Base-by-base conservation (phyloP, 53 echinoderm and acorn worm species). In the Crossaster papposus region DNA sequence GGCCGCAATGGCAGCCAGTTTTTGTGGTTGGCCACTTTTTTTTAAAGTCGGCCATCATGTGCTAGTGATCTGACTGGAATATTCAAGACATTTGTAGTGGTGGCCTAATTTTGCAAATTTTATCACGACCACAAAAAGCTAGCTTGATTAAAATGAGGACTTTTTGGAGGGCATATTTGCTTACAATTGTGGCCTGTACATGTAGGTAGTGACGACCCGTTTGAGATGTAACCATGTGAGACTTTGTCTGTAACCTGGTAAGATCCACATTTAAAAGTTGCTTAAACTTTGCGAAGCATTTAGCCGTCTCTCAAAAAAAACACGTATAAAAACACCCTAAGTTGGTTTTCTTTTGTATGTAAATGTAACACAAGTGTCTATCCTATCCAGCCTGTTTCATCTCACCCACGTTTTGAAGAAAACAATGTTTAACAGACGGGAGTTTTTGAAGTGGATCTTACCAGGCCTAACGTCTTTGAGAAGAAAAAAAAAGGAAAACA, bases 391-490 rank as follows among this genome's bases (percentile, higher is more conserved):
- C 82, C 68, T 82, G 82, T 23, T 9, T 64, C 26, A 64, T 24
- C 13, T 24, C 28, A 68, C 14, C 20, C 31, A 7, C 4, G 14
- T 22, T 81, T 29, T 81, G 13, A 31, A 81, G 13, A 31, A 81
- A 29, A 33, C 20, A 79, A 79, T 33, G 10, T 6, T 50, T 51
- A 12, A 29, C 36, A 34, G 7, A 78, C n/a, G 3, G 17, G 33
- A 63, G 7, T 12, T 34, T n/a, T 62, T 58, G 28, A 83, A 85
- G 64, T 87, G 87, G 77, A 87, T 76, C 87, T 76, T 77, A 20
- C 64, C 87, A 87, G 87, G 77, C 87, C 77, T 35, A 14, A 14
- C 72, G n/a, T 72, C 24, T 44, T 44, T 44, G 44, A 9, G 44
- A 1, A 9, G 36, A 86, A 26, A 36, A 32, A 77, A 72, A 77